Evolutionary conservation across 64 coral and sea anemone species (phyloP).

Genomic region (Montipora sp.): DNA sequence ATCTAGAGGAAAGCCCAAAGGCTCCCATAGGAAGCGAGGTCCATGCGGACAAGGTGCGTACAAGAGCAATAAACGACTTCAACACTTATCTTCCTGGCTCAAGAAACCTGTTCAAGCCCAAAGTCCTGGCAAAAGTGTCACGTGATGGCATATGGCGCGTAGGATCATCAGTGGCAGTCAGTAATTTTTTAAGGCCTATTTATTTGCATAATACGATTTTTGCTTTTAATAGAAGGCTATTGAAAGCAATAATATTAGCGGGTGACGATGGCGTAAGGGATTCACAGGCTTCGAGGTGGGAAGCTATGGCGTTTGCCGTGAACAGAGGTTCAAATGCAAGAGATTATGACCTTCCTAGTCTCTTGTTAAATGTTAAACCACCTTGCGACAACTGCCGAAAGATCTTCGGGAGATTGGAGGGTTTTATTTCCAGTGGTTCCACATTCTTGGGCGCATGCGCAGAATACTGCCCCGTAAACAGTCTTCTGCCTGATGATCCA

Average conservation of each 20-base stretch:
- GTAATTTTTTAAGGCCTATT: neutral
- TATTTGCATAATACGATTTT: neutral
- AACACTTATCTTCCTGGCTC: neutral
- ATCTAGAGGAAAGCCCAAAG: neutral
- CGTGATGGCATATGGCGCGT: neutral
- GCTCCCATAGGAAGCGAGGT: neutral
- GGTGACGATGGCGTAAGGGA: no score
- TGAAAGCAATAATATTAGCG: neutral
- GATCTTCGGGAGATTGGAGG: neutral
- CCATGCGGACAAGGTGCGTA: neutral
- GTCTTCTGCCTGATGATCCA: neutral
- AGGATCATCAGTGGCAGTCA: slow-evolving; percentile 20
- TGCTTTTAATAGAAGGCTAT: neutral
- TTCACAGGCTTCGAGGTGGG: neutral
- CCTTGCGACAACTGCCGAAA: neutral
- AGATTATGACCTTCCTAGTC: no score
- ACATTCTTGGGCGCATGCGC: neutral
- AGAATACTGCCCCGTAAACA: neutral
- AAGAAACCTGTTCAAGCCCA: neutral
- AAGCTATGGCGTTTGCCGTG: neutral
- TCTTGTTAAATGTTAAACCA: no score
- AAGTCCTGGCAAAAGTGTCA: neutral
- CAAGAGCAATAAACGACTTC: neutral
- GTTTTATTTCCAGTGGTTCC: neutral
- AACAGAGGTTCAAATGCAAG: no score